Evolutionary conservation across 2,888 invertebrate species (phyloP).

Genomic region (Pyralis farinalis): DNA sequence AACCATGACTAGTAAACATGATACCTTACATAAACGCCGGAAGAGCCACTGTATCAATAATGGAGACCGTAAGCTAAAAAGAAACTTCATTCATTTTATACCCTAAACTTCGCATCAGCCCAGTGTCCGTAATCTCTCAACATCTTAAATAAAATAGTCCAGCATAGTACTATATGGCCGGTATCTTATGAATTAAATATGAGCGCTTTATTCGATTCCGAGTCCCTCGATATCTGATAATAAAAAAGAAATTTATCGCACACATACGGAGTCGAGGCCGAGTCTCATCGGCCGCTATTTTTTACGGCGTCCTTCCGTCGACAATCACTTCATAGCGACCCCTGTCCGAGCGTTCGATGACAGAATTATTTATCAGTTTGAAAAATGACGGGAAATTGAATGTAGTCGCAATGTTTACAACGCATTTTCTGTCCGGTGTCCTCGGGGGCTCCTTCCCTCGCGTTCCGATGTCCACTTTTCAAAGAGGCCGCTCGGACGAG

Average conservation of each 20-base stretch:
- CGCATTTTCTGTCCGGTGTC: conserved; percentile 78
- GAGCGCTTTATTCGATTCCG: conserved; percentile 81
- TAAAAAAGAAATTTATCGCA: conserved; percentile 81
- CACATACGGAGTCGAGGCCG: conserved; percentile 57
- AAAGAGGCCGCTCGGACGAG: conserved; percentile 81
- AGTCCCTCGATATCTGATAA: conserved; percentile 81
- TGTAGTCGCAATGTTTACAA: conserved; percentile 82
- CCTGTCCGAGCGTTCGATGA: conserved; percentile 80
- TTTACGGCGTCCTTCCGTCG: conserved; percentile 75
- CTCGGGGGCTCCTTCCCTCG: conserved; percentile 79
- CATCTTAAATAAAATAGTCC: conserved; percentile 78
- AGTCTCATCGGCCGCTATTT: conserved; percentile 73
- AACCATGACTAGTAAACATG: no score
- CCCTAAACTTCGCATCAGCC: conserved; percentile 46
- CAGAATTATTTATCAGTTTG: conserved; percentile 83
- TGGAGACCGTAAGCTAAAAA: conserved; percentile 5
- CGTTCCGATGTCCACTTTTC: conserved; percentile 82
- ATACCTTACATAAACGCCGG: no score
- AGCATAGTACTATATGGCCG: conserved; percentile 75
- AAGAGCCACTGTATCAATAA: background rate
- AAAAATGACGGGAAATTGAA: conserved; percentile 83
- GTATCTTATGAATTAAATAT: conserved; percentile 81
- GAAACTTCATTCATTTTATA: conserved; percentile 27
- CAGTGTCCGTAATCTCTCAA: conserved; percentile 66
- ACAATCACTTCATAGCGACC: conserved; percentile 80